phyloP scores from a whole-genome alignment of 2,888 invertebrate species.

The Rutpela maculata region DNA sequence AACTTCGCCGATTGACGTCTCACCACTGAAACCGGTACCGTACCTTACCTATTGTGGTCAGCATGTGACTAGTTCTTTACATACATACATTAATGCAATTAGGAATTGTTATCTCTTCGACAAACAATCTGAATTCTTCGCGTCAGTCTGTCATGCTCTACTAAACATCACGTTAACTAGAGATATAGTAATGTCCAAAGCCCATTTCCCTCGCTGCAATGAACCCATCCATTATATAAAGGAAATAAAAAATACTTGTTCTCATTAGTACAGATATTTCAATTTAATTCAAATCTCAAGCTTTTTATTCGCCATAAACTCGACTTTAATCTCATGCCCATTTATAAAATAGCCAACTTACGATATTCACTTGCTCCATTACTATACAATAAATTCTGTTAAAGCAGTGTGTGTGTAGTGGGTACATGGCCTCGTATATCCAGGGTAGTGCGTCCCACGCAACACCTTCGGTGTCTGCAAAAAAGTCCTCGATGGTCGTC shows the following conservation, averaged over 20 bases:
- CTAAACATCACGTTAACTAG: too few species aligned
- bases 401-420: not conserved
- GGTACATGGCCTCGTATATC: not conserved
- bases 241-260: not conserved
- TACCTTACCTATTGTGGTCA: too few species aligned
- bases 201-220: not conserved
- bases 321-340: not conserved
- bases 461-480: constrained; percentile 59
- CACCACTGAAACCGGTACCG: too few species aligned
- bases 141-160: too few species aligned
- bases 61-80: too few species aligned
- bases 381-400: constrained; percentile 5
- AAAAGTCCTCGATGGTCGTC: constrained; percentile 53
- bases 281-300: constrained; percentile 3
- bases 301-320: not conserved
- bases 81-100: too few species aligned
- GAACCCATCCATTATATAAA: not conserved
- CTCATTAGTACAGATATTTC: not conserved
- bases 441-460: constrained; percentile 58
- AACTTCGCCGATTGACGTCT: too few species aligned
- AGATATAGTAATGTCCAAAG: too few species aligned
- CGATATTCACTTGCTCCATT: not conserved
- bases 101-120: too few species aligned
- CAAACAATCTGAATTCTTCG: too few species aligned
- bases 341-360: not conserved